phyloP scores from a whole-genome alignment of 2,797 vertebrate genomes.

The Mus minutoides region DNA sequence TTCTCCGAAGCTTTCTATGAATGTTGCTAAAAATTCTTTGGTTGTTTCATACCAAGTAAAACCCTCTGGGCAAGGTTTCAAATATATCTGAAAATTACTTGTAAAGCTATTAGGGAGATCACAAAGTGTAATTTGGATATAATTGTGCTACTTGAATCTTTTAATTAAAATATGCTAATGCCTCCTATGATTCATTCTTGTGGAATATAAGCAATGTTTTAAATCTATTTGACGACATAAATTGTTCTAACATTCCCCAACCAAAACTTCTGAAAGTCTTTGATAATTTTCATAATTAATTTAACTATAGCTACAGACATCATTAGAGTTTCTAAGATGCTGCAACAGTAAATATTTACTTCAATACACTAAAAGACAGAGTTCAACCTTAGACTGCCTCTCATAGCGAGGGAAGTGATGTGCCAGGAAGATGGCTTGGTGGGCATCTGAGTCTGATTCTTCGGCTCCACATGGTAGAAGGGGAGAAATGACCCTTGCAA shows the following conservation, averaged over 20 bases:
- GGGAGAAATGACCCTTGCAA: not conserved
- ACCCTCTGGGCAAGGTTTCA: slow-evolving; percentile 45
- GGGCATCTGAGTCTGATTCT: not conserved
- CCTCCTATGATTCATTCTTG: slow-evolving; percentile 38
- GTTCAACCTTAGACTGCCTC: not conserved
- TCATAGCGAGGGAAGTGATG: not conserved
- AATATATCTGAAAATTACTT: slow-evolving; percentile 68
- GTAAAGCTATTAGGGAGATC: slow-evolving; percentile 62
- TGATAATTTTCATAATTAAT: slow-evolving; percentile 56
- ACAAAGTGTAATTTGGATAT: slow-evolving; percentile 71
- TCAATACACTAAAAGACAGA: slow-evolving; percentile 36
- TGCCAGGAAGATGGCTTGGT: not conserved
- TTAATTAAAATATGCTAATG: slow-evolving; percentile 74
- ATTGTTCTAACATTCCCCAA: slow-evolving; percentile 49
- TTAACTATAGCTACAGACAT: slow-evolving; percentile 12
- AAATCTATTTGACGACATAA: slow-evolving; percentile 46
- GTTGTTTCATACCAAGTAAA: slow-evolving; percentile 59
- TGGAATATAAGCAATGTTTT: slow-evolving; percentile 60
- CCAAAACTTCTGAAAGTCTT: slow-evolving; percentile 49
- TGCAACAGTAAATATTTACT: slow-evolving; percentile 48
- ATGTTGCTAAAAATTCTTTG: slow-evolving; percentile 48
- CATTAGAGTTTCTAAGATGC: not conserved
- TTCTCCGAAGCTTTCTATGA: slow-evolving; percentile 52
- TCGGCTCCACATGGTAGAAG: not conserved
- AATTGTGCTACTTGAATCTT: slow-evolving; percentile 55